These are phyloP conservation scores for Edolisoma coerulescens DNA, from an alignment of 2,113 vertebrate genomes.

Conservation along the genomic window DNA sequence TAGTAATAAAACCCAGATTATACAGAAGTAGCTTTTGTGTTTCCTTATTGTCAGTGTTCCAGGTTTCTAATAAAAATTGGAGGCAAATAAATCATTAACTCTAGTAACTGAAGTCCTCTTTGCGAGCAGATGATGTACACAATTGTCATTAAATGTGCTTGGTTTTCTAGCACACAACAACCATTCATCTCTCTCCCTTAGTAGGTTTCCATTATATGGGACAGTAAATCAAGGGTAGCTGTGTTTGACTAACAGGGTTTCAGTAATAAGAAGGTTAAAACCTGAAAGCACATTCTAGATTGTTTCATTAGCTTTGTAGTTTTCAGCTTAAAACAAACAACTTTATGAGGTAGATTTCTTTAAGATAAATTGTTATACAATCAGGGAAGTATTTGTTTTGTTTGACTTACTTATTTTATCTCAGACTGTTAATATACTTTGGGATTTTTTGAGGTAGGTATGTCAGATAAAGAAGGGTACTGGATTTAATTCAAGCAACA, in stretches of 20 bases:
- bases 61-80: neutral
- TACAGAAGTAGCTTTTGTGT: neutral
- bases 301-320: neutral
- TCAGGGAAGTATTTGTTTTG: neutral
- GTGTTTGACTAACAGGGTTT: neutral
- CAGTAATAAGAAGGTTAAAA: neutral
- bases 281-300: neutral
- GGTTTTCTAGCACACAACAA: neutral
- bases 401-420: neutral
- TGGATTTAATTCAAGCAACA: neutral
- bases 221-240: neutral
- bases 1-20: neutral
- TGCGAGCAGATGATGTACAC: neutral
- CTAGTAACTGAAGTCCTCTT: neutral
- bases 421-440: neutral
- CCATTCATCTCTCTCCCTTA: neutral
- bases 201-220: neutral
- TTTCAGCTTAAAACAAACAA: neutral
- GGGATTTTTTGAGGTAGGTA: neutral
- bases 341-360: neutral
- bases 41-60: neutral
- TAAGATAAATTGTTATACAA: neutral
- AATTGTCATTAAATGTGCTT: neutral
- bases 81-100: constrained; percentile 41
- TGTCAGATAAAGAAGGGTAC: neutral